phyloP scores from a whole-genome alignment of 2,797 vertebrate genomes.

The Artibeus jamaicensis region DNA sequence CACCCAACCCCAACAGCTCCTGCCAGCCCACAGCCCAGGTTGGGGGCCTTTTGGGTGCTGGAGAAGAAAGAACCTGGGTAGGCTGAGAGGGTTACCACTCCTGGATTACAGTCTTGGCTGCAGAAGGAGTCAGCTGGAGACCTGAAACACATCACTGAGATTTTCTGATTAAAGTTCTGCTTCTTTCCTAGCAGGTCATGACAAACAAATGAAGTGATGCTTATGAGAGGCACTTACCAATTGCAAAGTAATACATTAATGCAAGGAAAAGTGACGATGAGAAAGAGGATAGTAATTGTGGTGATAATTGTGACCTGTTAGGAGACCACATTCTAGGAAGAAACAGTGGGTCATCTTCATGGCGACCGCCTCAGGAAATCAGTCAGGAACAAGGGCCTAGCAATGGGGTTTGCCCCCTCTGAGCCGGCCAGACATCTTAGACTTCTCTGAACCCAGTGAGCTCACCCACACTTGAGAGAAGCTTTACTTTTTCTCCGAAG shows the following conservation, averaged over 20 bases:
- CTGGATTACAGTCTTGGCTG: background rate
- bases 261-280: background rate
- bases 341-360: background rate
- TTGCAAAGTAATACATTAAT: background rate
- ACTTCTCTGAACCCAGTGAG: background rate
- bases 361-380: background rate
- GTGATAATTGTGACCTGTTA: background rate
- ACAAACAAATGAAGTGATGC: background rate
- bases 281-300: background rate
- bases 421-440: background rate
- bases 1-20: background rate
- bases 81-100: background rate
- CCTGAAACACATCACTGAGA: background rate
- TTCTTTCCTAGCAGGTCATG: background rate
- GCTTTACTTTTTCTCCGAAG: background rate
- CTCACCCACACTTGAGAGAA: background rate
- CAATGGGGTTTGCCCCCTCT: too few relatives aligned
- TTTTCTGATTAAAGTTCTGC: background rate
- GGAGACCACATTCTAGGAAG: background rate
- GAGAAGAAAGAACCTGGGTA: background rate
- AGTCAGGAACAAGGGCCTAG: background rate
- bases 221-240: background rate
- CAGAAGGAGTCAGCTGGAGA: background rate
- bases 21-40: background rate
- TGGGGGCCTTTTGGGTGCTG: too few relatives aligned